A percentile compares a stretch with the other conserved stretches of the same genome.
Evolutionary conservation across 2,797 vertebrate genomes (phyloP).

Genomic region (Philypnodon macrostomus): DNA sequence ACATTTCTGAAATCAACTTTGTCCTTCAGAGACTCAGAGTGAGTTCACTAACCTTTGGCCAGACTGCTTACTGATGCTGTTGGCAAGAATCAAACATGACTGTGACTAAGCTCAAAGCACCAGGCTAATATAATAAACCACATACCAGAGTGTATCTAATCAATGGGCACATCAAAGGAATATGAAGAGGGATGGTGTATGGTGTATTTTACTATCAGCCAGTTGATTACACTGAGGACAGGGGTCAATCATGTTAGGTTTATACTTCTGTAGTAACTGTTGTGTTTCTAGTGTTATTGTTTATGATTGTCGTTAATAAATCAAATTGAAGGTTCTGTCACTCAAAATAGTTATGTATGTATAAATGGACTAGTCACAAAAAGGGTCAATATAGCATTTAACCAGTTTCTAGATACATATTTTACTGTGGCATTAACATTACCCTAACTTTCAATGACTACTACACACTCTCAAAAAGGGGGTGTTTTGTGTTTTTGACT

Average conservation of each 20-base stretch:
- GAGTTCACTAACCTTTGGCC: constrained; percentile 55
- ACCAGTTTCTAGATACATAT: too few relatives aligned
- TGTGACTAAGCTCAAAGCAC: constrained; percentile 14
- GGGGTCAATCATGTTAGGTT: neutral
- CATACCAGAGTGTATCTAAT: constrained; percentile 16
- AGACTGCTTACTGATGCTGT: constrained; percentile 22
- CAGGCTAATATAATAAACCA: constrained; percentile 25
- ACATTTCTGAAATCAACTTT: constrained; percentile 33
- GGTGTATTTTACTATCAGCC: neutral
- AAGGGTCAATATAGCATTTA: too few relatives aligned
- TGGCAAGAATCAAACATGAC: constrained; percentile 29
- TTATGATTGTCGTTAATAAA: too few relatives aligned
- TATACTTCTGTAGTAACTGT: constrained; percentile 9
- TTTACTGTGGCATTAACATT: too few relatives aligned
- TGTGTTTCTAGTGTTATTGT: too few relatives aligned
- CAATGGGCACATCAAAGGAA: constrained; percentile 27
- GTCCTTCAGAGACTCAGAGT: constrained; percentile 43
- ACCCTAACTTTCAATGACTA: too few relatives aligned
- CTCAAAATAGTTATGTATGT: too few relatives aligned
- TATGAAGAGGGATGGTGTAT: neutral
- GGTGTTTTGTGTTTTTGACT: too few relatives aligned
- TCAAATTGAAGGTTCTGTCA: too few relatives aligned
- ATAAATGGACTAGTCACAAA: too few relatives aligned
- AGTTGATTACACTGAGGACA: constrained; percentile 14
- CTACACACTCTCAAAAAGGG: too few relatives aligned